These are phyloP conservation scores for Cheilosia soror DNA, from an alignment of 2,888 invertebrate species.

Conservation along the genomic window DNA sequence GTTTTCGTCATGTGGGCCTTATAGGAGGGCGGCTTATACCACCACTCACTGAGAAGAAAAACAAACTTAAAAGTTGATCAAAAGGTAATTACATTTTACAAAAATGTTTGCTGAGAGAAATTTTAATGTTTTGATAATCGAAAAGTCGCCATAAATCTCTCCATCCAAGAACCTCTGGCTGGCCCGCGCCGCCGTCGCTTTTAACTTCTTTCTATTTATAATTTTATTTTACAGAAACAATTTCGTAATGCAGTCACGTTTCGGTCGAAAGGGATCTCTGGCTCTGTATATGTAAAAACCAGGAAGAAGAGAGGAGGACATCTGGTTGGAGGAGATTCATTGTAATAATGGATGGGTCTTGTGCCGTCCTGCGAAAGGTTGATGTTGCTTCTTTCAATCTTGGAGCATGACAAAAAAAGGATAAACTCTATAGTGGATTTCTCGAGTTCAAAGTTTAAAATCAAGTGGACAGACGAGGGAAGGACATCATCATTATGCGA, in stretches of 20 bases:
- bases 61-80: slow-evolving; percentile 60
- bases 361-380: slow-evolving; percentile 46
- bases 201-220: slow-evolving; percentile 51
- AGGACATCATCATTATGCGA: slow-evolving; percentile 71
- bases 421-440: slow-evolving; percentile 67
- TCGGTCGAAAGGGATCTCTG: slow-evolving; percentile 68
- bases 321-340: slow-evolving; percentile 62
- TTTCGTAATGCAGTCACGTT: slow-evolving; percentile 75
- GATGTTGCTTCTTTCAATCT: slow-evolving; percentile 57
- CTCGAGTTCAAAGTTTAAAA: slow-evolving; percentile 68
- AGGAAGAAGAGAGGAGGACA: slow-evolving; percentile 21
- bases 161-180: slow-evolving; percentile 32
- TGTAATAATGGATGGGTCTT: slow-evolving; percentile 58
- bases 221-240: slow-evolving; percentile 69
- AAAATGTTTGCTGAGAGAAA: slow-evolving; percentile 62
- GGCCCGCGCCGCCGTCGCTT: slow-evolving; percentile 17
- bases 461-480: slow-evolving; percentile 59
- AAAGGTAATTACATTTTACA: slow-evolving; percentile 68
- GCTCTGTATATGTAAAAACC: slow-evolving; percentile 19
- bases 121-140: slow-evolving; percentile 73
- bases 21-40: background rate
- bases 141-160: slow-evolving; percentile 71
- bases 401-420: slow-evolving; percentile 27
- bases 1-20: slow-evolving; percentile 28
- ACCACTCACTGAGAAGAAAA: slow-evolving; percentile 28